phyloP scores from a whole-genome alignment of 2,888 invertebrate genomes.

The Cephus pygmeus region DNA sequence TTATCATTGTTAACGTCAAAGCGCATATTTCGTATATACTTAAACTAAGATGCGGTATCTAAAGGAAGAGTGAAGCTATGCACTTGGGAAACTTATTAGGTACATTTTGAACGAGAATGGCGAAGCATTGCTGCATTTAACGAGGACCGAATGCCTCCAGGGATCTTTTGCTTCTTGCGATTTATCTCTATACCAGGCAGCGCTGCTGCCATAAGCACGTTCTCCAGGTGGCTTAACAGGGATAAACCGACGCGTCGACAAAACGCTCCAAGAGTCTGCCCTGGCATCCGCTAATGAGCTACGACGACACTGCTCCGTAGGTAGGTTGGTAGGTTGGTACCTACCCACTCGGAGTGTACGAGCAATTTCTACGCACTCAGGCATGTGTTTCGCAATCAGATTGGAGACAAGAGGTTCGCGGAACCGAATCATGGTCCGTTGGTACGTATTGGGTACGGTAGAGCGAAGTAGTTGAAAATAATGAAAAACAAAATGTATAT shows the following conservation, averaged over 20 bases:
- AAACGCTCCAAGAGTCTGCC: slow-evolving; percentile 6
- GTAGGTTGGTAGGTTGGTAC: not conserved
- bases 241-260: slow-evolving; percentile 3
- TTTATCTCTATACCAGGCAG: not conserved
- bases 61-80: not conserved
- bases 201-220: not conserved
- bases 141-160: not conserved
- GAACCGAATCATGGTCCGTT: not conserved
- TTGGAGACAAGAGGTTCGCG: not conserved
- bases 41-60: not conserved
- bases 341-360: not conserved
- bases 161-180: not conserved
- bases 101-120: not conserved
- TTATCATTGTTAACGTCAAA: not conserved
- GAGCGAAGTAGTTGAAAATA: not conserved
- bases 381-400: not conserved
- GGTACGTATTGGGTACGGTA: not conserved
- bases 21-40: not conserved
- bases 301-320: slow-evolving; percentile 18
- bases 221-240: not conserved
- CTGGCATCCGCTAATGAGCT: slow-evolving; percentile 37
- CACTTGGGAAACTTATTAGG: not conserved
- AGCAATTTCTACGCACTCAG: not conserved
- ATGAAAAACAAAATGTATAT: not conserved
- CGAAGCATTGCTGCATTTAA: not conserved